These are phyloP conservation scores for Heterotis niloticus DNA, from an alignment of 2,113 vertebrate genomes.

Conservation along the genomic window DNA sequence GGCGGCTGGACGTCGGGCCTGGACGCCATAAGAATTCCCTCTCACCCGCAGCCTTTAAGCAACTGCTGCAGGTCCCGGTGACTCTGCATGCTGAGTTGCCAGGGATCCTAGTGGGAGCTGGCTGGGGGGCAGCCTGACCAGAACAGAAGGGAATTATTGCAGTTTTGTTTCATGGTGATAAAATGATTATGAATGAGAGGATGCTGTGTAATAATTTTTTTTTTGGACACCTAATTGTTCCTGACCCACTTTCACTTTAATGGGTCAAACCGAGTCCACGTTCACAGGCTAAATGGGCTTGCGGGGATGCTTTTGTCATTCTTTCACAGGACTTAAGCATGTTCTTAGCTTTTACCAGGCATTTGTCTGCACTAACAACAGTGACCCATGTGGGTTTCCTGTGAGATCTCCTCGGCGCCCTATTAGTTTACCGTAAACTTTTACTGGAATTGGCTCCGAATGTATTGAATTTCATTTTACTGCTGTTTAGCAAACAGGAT, in stretches of 20 bases:
- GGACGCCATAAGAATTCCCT: background rate
- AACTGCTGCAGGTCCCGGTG: conserved; percentile 17
- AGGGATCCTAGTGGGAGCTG: background rate
- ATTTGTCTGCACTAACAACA: no score
- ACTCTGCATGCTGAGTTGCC: background rate
- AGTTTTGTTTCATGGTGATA: background rate
- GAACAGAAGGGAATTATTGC: background rate
- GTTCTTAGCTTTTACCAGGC: background rate
- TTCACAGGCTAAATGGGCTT: background rate
- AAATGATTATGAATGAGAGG: conserved; percentile 15
- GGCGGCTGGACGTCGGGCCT: conserved; percentile 15
- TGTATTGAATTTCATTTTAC: background rate
- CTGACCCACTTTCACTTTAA: conserved; percentile 9
- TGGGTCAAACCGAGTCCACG: background rate
- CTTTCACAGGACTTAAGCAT: background rate
- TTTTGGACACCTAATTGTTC: conserved; percentile 14
- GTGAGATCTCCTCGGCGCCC: background rate
- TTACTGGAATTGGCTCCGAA: background rate
- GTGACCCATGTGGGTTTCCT: background rate
- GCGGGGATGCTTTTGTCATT: background rate
- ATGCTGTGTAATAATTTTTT: conserved; percentile 15
- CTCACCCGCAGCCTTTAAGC: conserved; percentile 5
- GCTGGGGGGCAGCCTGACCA: background rate
- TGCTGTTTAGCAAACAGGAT: background rate
- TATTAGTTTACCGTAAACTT: background rate